Evolutionary conservation across 2,797 vertebrate genomes (phyloP).

Genomic region (Macrochelys suwanniensis): DNA sequence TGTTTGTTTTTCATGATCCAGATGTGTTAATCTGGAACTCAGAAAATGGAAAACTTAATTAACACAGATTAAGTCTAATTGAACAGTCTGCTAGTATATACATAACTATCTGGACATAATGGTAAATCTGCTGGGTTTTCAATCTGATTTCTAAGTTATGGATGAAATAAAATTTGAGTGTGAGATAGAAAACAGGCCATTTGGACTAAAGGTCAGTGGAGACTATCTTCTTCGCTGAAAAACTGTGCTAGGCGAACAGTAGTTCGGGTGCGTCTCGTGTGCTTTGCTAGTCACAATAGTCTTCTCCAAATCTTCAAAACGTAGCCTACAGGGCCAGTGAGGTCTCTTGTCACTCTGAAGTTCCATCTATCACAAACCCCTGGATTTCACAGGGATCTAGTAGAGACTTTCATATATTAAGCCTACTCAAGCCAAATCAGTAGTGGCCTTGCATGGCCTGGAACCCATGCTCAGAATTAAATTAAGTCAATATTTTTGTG

Average conservation of each 20-base stretch:
- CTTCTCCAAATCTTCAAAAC: background rate
- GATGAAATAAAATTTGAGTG: conserved; percentile 12
- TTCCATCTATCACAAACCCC: background rate
- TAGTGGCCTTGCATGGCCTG: background rate
- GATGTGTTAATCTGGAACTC: conserved; percentile 65
- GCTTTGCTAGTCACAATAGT: background rate
- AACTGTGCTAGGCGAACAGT: background rate
- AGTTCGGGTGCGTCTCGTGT: background rate
- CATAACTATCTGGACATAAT: conserved; percentile 12
- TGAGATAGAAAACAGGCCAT: too few relatives aligned
- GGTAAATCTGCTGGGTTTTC: conserved; percentile 45
- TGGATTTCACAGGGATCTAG: background rate
- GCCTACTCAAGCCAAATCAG: background rate
- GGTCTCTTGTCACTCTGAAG: background rate
- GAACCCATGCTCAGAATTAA: background rate
- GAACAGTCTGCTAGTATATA: conserved; percentile 27
- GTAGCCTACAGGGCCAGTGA: background rate
- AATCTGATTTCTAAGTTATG: conserved; percentile 34
- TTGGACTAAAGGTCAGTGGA: too few relatives aligned
- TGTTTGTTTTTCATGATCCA: conserved; percentile 64
- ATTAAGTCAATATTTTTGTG: background rate
- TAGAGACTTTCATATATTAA: background rate
- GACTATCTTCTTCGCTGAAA: background rate
- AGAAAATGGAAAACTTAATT: conserved; percentile 68
- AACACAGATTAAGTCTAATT: conserved; percentile 67